phyloP scores from a whole-genome alignment of 2,113 vertebrate genomes.

The Atherinomorus stipes region DNA sequence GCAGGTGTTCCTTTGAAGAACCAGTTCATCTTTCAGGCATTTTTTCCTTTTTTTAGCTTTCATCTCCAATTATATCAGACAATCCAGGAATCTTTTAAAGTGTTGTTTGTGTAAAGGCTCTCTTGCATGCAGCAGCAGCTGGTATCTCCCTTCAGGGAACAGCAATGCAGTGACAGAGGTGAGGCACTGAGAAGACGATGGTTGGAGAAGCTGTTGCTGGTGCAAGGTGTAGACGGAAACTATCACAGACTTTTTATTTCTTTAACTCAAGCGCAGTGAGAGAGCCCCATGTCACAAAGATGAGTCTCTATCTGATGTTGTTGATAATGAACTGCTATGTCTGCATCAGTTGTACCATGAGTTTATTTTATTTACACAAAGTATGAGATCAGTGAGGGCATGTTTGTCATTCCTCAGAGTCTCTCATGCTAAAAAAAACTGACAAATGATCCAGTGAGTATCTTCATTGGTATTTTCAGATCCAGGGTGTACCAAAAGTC shows the following conservation, averaged over 20 bases:
- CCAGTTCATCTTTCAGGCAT: constrained; percentile 13
- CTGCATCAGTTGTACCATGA: neutral
- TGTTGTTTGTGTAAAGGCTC: constrained; percentile 29
- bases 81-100: constrained; percentile 34
- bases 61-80: constrained; percentile 31
- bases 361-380: constrained; percentile 2
- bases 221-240: constrained; percentile 23
- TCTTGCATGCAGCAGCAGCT: constrained; percentile 35
- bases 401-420: neutral
- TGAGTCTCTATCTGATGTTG: neutral
- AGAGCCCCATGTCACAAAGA: constrained; percentile 27
- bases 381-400: neutral
- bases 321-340: constrained; percentile 6
- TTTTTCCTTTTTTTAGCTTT: constrained; percentile 29
- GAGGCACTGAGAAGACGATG: constrained; percentile 18
- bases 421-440: neutral
- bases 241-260: constrained; percentile 22
- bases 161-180: constrained; percentile 13
- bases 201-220: constrained; percentile 29
- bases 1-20: constrained; percentile 20
- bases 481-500: no score
- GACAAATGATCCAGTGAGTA: neutral
- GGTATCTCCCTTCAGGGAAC: constrained; percentile 26
- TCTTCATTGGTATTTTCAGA: neutral
- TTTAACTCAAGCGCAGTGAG: constrained; percentile 27